Base-by-base conservation (phyloP, 2,797 vertebrate genomes). In the Phataginus tetradactyla region DNA sequence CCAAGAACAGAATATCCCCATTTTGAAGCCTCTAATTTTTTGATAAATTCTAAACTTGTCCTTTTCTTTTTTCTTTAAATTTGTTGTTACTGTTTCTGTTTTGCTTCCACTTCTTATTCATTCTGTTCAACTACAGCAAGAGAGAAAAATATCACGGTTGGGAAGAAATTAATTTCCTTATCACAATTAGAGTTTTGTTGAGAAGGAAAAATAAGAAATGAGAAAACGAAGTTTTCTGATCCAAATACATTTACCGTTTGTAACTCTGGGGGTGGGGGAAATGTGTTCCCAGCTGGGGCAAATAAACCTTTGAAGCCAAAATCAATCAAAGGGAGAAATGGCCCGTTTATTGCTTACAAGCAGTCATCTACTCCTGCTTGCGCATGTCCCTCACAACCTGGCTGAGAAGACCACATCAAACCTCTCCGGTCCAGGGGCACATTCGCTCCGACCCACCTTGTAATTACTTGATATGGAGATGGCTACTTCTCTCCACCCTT, bases 151-250 rank as follows among this genome's bases (percentile, higher is more conserved):
- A 49, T 39, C 17, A 42, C 55, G 53, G 4, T 53, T 86, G 25
- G 25, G 14, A 53, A 86, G 17, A 61, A 78, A 55, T 9, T 25
- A 18, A 81, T 71, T 95, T 91, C 37, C 32, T 79, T 86, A 86
- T 83, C 61, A 83, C 32, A 79, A 32, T 57, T 59, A 84, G 37
- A 71, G 32, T 69, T 93, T 57, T 42, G 12, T 34, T 39, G 15
- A 87, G 34, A 90, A 72, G 59, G 20, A 45, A 75, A 94, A 87
- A 51, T n/a, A 75, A 79, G 27, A 72, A 51, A 90, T 90, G 23
- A 91, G 61, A 94, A 90, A 69, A 61, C 55, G 53, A 88, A 64
- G 4, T 66, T 86, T 75, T 45, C 51, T 87, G n/a, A 94, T 37
- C 7, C 63, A 94, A 95, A 78, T 32, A 6, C 17, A 59, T 7